These are phyloP conservation scores for Semotilus atromaculatus DNA, from an alignment of 2,797 vertebrate genomes.

Conservation along the genomic window DNA sequence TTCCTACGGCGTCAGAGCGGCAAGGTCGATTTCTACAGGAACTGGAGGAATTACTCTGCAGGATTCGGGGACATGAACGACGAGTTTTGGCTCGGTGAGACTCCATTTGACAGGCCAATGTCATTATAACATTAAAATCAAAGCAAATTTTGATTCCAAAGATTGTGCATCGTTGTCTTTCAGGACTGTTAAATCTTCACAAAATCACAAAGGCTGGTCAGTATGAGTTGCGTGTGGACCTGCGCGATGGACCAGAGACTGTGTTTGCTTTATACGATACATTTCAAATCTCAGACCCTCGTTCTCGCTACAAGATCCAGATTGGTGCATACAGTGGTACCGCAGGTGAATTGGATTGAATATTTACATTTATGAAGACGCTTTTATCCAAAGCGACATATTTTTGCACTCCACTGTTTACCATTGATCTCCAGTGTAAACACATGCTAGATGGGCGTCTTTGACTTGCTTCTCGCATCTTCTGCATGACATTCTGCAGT, in stretches of 20 bases:
- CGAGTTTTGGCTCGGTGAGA: constrained; percentile 94
- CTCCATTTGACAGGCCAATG: not conserved
- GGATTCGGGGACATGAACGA: constrained; percentile 89
- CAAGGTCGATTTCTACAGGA: constrained; percentile 88
- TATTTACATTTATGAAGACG: no score
- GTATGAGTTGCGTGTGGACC: constrained; percentile 92
- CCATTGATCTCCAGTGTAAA: not conserved
- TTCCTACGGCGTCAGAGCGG: constrained; percentile 91
- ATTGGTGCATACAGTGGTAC: constrained; percentile 90
- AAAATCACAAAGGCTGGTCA: constrained; percentile 88
- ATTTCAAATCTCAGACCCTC: constrained; percentile 83
- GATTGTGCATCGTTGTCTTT: not conserved
- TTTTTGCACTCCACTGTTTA: not conserved
- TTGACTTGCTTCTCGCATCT: not conserved
- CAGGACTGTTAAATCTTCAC: constrained; percentile 91
- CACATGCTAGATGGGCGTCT: not conserved
- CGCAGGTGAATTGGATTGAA: constrained; percentile 78
- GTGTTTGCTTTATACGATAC: constrained; percentile 88
- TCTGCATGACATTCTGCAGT: not conserved
- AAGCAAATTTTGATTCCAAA: no score
- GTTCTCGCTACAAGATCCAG: constrained; percentile 85
- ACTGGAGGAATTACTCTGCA: constrained; percentile 90
- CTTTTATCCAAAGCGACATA: not conserved
- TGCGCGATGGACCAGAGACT: constrained; percentile 81
- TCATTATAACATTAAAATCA: not conserved